Evolutionary conservation across 2,797 vertebrate genomes (phyloP).

Genomic region (Anguilla obscura): DNA sequence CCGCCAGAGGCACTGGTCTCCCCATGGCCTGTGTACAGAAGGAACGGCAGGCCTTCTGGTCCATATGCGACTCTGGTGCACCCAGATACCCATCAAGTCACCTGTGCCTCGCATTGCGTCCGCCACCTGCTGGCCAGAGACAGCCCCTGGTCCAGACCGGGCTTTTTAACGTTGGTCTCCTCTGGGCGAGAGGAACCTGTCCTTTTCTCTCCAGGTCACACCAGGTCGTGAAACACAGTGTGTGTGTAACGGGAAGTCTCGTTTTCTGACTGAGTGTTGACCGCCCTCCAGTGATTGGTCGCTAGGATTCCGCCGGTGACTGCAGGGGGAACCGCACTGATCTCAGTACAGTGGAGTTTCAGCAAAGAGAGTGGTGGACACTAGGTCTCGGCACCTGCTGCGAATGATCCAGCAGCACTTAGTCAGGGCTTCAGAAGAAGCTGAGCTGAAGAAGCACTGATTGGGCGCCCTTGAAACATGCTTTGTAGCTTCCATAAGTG

Average conservation of each 20-base stretch:
- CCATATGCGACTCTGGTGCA: not conserved
- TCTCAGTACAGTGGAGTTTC: not conserved
- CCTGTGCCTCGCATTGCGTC: not conserved
- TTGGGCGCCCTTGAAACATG: not conserved
- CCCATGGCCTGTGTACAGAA: not conserved
- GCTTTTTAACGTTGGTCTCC: not conserved
- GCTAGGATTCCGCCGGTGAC: not conserved
- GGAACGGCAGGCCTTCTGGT: not conserved
- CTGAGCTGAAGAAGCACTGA: not conserved
- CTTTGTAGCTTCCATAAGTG: not conserved
- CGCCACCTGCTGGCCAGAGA: not conserved
- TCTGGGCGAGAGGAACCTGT: not conserved
- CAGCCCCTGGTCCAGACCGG: not conserved
- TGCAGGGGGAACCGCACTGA: not conserved
- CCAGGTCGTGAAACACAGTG: not conserved
- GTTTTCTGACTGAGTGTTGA: not conserved
- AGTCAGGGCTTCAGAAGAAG: not conserved
- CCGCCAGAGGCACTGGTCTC: too few species aligned
- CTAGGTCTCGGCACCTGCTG: not conserved
- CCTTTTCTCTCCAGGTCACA: not conserved
- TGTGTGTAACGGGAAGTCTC: not conserved
- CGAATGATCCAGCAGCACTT: not conserved
- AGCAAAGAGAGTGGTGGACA: not conserved
- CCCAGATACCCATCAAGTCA: not conserved
- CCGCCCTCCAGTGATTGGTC: not conserved